phyloP scores from a whole-genome alignment of 2,113 vertebrate species.

The Antechinus stuartii region DNA sequence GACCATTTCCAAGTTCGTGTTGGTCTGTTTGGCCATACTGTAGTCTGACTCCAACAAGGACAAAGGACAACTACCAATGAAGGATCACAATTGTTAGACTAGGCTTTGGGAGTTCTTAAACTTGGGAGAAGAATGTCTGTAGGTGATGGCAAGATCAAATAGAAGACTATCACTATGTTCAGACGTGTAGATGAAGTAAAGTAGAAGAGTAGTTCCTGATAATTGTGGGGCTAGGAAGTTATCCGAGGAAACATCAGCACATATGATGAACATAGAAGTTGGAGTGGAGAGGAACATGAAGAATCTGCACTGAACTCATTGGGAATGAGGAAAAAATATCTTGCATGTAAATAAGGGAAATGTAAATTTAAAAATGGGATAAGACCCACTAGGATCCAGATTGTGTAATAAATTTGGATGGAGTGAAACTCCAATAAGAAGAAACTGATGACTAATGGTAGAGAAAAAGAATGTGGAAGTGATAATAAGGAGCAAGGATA shows the following conservation, averaged over 20 bases:
- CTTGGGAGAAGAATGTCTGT: not conserved
- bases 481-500: not conserved
- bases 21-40: no score
- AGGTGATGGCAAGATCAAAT: not conserved
- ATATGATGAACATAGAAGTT: not conserved
- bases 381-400: not conserved
- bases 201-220: not conserved
- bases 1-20: no score
- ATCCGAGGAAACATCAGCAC: not conserved
- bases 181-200: not conserved
- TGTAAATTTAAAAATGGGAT: not conserved
- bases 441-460: not conserved
- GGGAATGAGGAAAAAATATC: not conserved
- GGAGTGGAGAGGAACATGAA: not conserved
- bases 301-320: not conserved
- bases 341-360: not conserved
- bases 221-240: not conserved
- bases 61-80: no score
- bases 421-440: not conserved
- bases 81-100: not conserved
- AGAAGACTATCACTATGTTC: not conserved
- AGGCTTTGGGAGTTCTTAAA: not conserved
- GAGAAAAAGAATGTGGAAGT: not conserved
- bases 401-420: not conserved
- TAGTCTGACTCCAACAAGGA: no score